These are phyloP conservation scores for Phoebastria nigripes DNA, from an alignment of 2,797 vertebrate species.

Conservation along the genomic window DNA sequence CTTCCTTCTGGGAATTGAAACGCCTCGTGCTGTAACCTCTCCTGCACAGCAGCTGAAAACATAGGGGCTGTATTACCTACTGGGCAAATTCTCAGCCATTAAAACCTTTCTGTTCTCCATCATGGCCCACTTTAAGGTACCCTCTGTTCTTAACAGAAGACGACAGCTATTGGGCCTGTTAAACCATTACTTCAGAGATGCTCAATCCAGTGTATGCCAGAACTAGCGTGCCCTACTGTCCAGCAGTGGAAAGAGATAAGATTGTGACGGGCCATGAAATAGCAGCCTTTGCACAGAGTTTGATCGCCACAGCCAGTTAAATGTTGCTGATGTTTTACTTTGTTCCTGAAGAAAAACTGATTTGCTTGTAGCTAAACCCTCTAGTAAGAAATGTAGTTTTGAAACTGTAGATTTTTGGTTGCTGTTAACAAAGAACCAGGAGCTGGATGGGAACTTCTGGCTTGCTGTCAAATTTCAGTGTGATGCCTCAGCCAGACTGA, in stretches of 20 bases:
- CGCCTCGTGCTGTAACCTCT: constrained; percentile 19
- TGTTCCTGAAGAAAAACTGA: background rate
- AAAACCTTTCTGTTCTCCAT: background rate
- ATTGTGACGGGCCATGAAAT: background rate
- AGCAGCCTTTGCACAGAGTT: background rate
- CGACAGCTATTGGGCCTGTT: background rate
- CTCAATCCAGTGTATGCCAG: background rate
- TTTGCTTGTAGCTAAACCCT: background rate
- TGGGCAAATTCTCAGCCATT: background rate
- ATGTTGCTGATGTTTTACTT: background rate
- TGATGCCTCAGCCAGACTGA: background rate
- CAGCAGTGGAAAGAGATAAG: background rate
- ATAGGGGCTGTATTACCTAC: background rate
- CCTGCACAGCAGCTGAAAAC: background rate
- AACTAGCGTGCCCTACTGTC: background rate
- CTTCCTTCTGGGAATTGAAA: constrained; percentile 48
- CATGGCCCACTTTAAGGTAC: background rate
- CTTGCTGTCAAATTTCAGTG: background rate
- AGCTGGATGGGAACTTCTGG: background rate
- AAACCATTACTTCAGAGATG: background rate
- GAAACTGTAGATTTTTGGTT: background rate
- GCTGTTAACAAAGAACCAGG: background rate
- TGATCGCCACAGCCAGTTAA: background rate
- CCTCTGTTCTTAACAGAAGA: background rate
- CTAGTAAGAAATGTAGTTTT: background rate